Percentiles rank a stretch among this genome's conserved stretches.
Conservation (phyloP, 2,797 vertebrate genomes). For the Pangasius krempfi region DNA sequence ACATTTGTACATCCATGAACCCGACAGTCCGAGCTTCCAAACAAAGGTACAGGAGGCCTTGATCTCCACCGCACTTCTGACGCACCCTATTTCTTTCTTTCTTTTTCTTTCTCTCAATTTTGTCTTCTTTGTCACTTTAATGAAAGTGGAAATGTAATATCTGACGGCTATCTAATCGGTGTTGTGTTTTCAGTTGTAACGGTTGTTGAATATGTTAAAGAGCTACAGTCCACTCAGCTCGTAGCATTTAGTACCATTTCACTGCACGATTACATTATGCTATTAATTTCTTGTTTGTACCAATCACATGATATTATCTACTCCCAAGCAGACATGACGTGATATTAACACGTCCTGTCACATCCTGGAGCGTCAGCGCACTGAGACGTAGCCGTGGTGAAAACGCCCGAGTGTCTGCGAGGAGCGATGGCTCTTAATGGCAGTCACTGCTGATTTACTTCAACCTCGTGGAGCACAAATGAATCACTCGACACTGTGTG, state of each 20-base stretch:
- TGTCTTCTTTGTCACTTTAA: background rate
- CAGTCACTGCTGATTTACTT: constrained; percentile 37
- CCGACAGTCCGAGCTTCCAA: constrained; percentile 6
- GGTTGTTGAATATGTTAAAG: background rate
- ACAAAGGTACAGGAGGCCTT: background rate
- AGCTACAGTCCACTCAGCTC: background rate
- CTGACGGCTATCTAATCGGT: background rate
- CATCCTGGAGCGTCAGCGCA: background rate
- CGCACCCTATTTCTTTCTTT: background rate
- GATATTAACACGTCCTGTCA: constrained; percentile 25
- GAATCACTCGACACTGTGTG: constrained; percentile 10
- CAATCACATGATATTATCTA: background rate
- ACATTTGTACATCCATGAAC: constrained; percentile 48
- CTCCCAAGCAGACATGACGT: background rate
- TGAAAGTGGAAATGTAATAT: background rate
- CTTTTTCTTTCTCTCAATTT: background rate
- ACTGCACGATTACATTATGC: background rate
- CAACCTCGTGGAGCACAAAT: background rate
- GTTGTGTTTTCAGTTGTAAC: background rate
- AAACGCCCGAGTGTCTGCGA: background rate
- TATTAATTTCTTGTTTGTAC: constrained; percentile 4
- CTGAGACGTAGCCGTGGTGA: background rate
- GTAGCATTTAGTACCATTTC: background rate
- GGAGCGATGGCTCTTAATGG: constrained; percentile 24
- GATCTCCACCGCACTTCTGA: background rate